phyloP scores from a whole-genome alignment of 92 coral and sea anemone species.

The Epizoanthus illoricatus region DNA sequence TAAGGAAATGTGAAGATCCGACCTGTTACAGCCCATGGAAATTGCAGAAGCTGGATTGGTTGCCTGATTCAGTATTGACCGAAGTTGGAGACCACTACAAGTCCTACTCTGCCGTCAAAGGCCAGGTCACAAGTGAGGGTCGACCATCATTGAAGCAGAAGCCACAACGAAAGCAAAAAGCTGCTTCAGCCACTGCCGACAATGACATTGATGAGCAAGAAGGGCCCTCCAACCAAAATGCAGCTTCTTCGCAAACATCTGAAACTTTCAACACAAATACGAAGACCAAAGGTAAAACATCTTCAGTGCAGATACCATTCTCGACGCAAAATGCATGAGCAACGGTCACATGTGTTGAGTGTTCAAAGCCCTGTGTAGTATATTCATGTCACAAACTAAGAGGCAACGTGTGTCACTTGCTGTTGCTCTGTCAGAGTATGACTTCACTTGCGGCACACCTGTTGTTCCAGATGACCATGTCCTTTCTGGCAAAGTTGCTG shows the following conservation, averaged over 20 bases:
- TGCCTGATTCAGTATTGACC: conserved; percentile 50
- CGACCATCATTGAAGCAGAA: conserved; percentile 30
- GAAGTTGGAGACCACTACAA: conserved; percentile 42
- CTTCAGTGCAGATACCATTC: conserved; percentile 28
- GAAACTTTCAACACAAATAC: conserved; percentile 23
- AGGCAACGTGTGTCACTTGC: conserved; percentile 36
- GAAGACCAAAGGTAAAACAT: conserved; percentile 23
- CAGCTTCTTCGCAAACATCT: conserved; percentile 24
- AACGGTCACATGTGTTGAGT: conserved; percentile 44
- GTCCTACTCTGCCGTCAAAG: conserved; percentile 32
- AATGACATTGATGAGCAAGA: conserved; percentile 21
- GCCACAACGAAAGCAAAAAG: conserved; percentile 30
- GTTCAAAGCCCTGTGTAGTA: conserved; percentile 47
- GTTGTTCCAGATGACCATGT: conserved; percentile 36
- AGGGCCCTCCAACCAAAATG: neutral
- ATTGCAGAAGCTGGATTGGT: conserved; percentile 39
- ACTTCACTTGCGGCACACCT: conserved; percentile 49
- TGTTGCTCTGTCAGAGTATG: conserved; percentile 32
- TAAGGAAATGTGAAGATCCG: conserved; percentile 27
- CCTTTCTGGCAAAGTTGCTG: conserved; percentile 34
- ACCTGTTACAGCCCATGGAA: conserved; percentile 26
- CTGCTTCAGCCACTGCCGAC: conserved; percentile 15
- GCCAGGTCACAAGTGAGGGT: conserved; percentile 36
- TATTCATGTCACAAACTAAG: conserved; percentile 42
- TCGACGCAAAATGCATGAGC: conserved; percentile 50